Evolutionary conservation across 2,113 vertebrate species (phyloP).

Genomic region (Columba janthina): DNA sequence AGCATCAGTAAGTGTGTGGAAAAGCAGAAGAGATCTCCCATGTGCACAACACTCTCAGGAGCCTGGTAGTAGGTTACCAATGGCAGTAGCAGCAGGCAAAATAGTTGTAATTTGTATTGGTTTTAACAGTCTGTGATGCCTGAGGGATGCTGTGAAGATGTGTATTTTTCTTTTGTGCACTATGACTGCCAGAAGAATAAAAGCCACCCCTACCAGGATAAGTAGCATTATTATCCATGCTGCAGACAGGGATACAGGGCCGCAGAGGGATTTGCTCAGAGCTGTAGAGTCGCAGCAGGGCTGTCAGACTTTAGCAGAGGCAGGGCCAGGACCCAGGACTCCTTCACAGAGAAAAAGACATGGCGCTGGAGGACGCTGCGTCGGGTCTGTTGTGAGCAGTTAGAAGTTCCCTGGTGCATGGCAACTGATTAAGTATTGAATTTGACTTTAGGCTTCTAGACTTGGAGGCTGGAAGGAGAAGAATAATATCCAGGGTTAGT

Average conservation of each 20-base stretch:
- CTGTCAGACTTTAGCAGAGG: background rate
- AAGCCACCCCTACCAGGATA: constrained; percentile 10
- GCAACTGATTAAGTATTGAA: background rate
- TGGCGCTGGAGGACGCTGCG: rapidly evolving
- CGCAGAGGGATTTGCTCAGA: background rate
- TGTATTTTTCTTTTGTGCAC: background rate
- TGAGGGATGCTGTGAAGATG: background rate
- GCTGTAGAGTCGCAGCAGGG: background rate
- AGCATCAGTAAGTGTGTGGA: background rate
- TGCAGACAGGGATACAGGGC: background rate
- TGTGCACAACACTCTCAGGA: background rate
- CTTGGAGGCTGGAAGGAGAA: background rate
- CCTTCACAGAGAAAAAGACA: background rate
- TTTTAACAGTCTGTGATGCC: background rate
- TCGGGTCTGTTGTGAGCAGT: background rate
- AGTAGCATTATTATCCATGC: background rate
- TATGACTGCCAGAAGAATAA: constrained; percentile 3
- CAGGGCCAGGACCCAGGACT: background rate
- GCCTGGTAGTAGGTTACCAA: background rate
- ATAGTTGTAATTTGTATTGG: background rate
- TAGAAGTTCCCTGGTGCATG: background rate
- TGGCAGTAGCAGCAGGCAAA: background rate
- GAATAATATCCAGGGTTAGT: background rate
- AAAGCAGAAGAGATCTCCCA: background rate
- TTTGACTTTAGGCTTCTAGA: background rate